phyloP scores from a whole-genome alignment of 2,797 vertebrate genomes.

The Karalla daura region DNA sequence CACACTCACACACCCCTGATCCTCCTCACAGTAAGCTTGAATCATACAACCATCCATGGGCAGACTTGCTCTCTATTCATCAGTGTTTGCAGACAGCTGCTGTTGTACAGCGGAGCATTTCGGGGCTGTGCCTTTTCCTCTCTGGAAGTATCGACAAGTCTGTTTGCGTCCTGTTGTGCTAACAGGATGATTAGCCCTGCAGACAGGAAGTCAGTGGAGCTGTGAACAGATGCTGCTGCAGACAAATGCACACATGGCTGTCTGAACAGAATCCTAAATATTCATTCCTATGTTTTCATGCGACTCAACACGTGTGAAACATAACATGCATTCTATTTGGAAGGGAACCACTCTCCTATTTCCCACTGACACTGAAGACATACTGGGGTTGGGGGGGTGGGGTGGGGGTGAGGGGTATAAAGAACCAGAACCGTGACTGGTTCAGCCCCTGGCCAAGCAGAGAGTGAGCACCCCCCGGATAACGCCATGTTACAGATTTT shows the following conservation, averaged over 20 bases:
- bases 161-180: not conserved
- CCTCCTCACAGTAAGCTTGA: too few relatives aligned
- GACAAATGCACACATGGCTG: conserved; percentile 27
- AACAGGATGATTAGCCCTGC: conserved; percentile 12
- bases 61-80: too few relatives aligned
- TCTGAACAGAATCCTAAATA: conserved; percentile 55
- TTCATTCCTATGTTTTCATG: conserved; percentile 72
- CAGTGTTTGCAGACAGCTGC: too few relatives aligned
- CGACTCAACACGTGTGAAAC: conserved; percentile 70
- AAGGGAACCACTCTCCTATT: conserved; percentile 38
- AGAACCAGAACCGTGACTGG: conserved; percentile 50
- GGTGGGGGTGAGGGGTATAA: conserved; percentile 44
- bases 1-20: too few relatives aligned
- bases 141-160: not conserved
- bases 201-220: conserved; percentile 37
- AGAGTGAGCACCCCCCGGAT: conserved; percentile 43
- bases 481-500: conserved; percentile 31
- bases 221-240: conserved; percentile 46
- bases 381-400: too few relatives aligned
- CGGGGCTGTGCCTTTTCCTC: not conserved
- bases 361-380: conserved; percentile 37
- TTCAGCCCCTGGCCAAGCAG: conserved; percentile 54
- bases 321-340: conserved; percentile 72
- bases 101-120: not conserved
- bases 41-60: too few relatives aligned